Conservation (phyloP, 2,888 invertebrate genomes). For the Muschampia plurimacula region DNA sequence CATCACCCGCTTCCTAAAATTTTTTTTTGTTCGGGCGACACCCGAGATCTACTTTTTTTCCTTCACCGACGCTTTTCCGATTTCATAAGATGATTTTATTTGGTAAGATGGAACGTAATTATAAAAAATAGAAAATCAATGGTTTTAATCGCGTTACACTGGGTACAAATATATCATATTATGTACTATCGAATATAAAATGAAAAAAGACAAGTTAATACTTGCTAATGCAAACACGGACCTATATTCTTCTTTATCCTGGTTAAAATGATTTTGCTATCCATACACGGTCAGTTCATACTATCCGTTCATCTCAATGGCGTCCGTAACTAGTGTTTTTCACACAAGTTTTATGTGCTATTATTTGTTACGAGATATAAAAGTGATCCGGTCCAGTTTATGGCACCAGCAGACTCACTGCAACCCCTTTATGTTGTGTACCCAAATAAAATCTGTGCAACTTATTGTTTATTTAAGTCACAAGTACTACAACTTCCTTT, state of each 20-base stretch:
- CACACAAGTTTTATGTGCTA: constrained; percentile 85
- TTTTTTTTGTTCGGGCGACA: too few species aligned
- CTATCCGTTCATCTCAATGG: constrained; percentile 56
- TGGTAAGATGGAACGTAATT: too few species aligned
- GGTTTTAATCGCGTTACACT: too few species aligned
- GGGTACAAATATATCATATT: too few species aligned
- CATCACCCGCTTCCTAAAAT: too few species aligned
- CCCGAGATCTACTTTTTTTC: too few species aligned
- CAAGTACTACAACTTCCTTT: constrained; percentile 30
- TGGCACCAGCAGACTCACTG: constrained; percentile 57
- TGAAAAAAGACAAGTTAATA: too few species aligned
- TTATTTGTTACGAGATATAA: constrained; percentile 84
- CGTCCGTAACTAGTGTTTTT: constrained; percentile 81
- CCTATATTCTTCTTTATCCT: neutral
- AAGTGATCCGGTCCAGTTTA: constrained; percentile 78
- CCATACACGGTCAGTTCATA: constrained; percentile 49
- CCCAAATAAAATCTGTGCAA: constrained; percentile 75
- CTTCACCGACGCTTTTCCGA: too few species aligned
- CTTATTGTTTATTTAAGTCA: constrained; percentile 68
- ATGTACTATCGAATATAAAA: too few species aligned
- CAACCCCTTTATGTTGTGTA: constrained; percentile 78
- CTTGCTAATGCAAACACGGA: too few species aligned
- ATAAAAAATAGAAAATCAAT: too few species aligned
- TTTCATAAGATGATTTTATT: too few species aligned
- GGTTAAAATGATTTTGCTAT: constrained; percentile 46